phyloP scores from a whole-genome alignment of 2,797 vertebrate species.

The Pipistrellus nathusii region DNA sequence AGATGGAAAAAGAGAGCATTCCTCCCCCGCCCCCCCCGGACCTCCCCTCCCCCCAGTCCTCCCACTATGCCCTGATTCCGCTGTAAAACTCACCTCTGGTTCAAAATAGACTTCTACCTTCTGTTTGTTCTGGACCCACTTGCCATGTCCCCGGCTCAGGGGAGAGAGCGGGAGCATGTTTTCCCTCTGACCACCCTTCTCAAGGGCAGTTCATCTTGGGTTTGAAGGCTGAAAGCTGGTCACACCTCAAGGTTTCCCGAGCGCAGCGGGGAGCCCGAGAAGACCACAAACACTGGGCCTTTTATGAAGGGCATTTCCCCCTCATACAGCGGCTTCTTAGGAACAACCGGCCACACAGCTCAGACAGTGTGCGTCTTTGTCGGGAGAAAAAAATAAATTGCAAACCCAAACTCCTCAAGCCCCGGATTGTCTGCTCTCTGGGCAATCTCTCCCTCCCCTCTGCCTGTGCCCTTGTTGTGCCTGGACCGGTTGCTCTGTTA shows the following conservation, averaged over 20 bases:
- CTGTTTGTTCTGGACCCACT: slow-evolving; percentile 84
- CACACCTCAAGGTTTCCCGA: slow-evolving; percentile 71
- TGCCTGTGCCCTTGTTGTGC: slow-evolving; percentile 72
- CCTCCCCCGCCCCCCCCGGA: not conserved
- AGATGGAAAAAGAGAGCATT: not conserved
- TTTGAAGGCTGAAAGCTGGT: slow-evolving; percentile 69
- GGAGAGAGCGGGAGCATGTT: slow-evolving; percentile 88
- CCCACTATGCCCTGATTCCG: not conserved
- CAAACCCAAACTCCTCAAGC: not conserved
- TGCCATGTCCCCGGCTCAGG: slow-evolving; percentile 89
- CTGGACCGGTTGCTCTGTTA: slow-evolving; percentile 83
- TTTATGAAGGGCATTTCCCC: slow-evolving; percentile 67
- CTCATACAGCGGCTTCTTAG: slow-evolving; percentile 56
- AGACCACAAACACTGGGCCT: slow-evolving; percentile 72
- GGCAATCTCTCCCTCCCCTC: not conserved
- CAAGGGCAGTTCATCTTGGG: slow-evolving; percentile 68
- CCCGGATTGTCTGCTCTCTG: slow-evolving; percentile 35
- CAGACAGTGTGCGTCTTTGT: slow-evolving; percentile 78
- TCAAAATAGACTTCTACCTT: slow-evolving; percentile 90
- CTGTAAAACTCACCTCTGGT: slow-evolving; percentile 86
- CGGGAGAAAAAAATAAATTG: slow-evolving; percentile 41
- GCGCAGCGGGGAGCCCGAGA: slow-evolving; percentile 55
- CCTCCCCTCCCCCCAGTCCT: not conserved
- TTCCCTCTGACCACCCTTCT: slow-evolving; percentile 77
- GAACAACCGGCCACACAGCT: slow-evolving; percentile 65